Base-by-base conservation (phyloP, 1,140 invertebrate species). In the Macrobrachium rosenbergii region DNA sequence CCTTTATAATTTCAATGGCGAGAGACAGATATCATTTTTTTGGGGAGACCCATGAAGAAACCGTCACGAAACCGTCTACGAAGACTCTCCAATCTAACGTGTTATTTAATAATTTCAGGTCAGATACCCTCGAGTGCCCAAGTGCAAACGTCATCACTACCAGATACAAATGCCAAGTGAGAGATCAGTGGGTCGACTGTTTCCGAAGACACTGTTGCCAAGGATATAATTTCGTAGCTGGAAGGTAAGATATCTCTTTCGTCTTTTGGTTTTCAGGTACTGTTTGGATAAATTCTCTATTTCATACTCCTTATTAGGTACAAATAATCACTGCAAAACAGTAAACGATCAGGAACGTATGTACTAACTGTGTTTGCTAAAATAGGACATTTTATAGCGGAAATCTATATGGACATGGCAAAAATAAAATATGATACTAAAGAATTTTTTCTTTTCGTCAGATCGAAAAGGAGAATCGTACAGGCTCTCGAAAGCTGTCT, bases 81-180 rank as follows among this genome's bases (percentile, higher is more conserved):
- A 10, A 52, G 12, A 52, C 28, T 37, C 28, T 37, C 28, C 28
- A 37, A 37, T 37, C 28, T 37, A 37, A 37, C 28, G 28, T 52
- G 7, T 10, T 8, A 52, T 10, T 10, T 52, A 52, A 10, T 52
- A 12, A 52, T 52, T 52, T 52, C 69, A 89, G 93, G 82, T 82
- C 93, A 69, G 93, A 93, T 82, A 92, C 91, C 28, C 90, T 93
- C 76, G 89, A 92, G 89, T 93, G 93, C 90, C 93, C 93, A 45
- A 93, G 93, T 2, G 91, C 91, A 64, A 93, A 93, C 90, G 91
- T 94, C n/a, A 93, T 94, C 85, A 92, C 92, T 8, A 93, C 93
- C 16, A 91, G 91, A 58, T 93, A 94, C 90, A 93, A 93, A 88
- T 94, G 93, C 90, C 92, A 93, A 87, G 91, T 92, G n/a, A 91